These are phyloP conservation scores for Heloderma charlesbogerti DNA, from an alignment of 2,113 vertebrate genomes.

Conservation along the genomic window DNA sequence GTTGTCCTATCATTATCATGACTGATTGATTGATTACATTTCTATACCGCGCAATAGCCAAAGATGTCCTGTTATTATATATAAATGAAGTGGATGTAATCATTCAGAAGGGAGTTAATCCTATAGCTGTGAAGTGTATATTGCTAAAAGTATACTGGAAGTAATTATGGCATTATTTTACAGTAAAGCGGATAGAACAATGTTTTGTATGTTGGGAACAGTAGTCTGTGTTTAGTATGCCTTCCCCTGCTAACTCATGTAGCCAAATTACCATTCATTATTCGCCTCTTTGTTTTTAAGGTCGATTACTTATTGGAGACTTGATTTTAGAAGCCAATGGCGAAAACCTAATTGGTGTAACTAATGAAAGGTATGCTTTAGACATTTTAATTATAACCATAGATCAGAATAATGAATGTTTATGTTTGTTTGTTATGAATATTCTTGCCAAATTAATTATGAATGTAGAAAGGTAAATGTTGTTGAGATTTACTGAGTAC, in stretches of 20 bases:
- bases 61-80: not conserved
- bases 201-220: not conserved
- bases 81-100: not conserved
- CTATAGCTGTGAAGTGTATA: not conserved
- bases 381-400: not conserved
- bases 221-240: not conserved
- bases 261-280: not conserved
- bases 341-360: slow-evolving; percentile 83
- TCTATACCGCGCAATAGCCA: too few relatives aligned
- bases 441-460: not conserved
- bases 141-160: not conserved
- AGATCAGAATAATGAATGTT: not conserved
- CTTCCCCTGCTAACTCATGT: slow-evolving; percentile 1
- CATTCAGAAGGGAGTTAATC: not conserved
- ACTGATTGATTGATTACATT: too few relatives aligned
- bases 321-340: slow-evolving; percentile 90
- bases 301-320: slow-evolving; percentile 85
- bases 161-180: slow-evolving; percentile 21
- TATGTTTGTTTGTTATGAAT: not conserved
- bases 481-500: not conserved
- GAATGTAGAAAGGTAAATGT: not conserved
- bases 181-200: not conserved
- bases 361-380: slow-evolving; percentile 83
- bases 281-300: slow-evolving; percentile 66
- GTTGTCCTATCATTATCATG: too few relatives aligned